These are phyloP conservation scores for Thereuonema tuberculata DNA, from an alignment of 1,140 invertebrate genomes.

Conservation along the genomic window DNA sequence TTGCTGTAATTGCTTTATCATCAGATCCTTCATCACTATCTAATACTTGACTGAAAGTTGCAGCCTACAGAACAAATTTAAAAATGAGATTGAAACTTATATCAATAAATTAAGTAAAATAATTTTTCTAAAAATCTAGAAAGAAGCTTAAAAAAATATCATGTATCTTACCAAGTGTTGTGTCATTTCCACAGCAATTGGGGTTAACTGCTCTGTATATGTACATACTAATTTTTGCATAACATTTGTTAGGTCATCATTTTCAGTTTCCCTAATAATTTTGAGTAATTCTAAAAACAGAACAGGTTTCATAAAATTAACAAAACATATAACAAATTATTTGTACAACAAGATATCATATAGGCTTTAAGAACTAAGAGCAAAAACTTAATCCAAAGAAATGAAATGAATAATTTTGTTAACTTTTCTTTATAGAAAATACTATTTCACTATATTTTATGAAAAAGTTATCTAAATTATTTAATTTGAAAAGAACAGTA, in stretches of 20 bases:
- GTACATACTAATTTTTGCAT: constrained; percentile 91
- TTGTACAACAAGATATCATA: too few species aligned
- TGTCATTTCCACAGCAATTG: constrained; percentile 90
- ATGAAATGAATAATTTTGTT: too few species aligned
- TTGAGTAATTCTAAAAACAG: constrained; percentile 54
- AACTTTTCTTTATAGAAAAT: too few species aligned
- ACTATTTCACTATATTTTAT: too few species aligned
- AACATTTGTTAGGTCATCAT: constrained; percentile 90
- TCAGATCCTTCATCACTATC: constrained; percentile 75
- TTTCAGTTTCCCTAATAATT: constrained; percentile 91
- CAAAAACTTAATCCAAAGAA: too few species aligned
- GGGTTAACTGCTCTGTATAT: constrained; percentile 78
- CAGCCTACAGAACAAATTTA: constrained; percentile 40
- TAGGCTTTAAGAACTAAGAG: too few species aligned
- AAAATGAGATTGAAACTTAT: too few species aligned
- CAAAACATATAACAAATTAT: neutral
- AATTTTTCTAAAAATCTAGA: constrained; percentile 12
- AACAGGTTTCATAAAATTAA: neutral
- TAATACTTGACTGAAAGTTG: constrained; percentile 78
- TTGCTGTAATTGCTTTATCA: constrained; percentile 93
- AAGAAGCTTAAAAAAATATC: constrained; percentile 10
- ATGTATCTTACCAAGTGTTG: constrained; percentile 52
- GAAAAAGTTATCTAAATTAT: too few species aligned
- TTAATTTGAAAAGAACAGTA: too few species aligned
- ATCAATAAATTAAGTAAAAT: constrained; percentile 6